Base-by-base conservation (phyloP, 2,113 vertebrate species). In the Malurus melanocephalus region DNA sequence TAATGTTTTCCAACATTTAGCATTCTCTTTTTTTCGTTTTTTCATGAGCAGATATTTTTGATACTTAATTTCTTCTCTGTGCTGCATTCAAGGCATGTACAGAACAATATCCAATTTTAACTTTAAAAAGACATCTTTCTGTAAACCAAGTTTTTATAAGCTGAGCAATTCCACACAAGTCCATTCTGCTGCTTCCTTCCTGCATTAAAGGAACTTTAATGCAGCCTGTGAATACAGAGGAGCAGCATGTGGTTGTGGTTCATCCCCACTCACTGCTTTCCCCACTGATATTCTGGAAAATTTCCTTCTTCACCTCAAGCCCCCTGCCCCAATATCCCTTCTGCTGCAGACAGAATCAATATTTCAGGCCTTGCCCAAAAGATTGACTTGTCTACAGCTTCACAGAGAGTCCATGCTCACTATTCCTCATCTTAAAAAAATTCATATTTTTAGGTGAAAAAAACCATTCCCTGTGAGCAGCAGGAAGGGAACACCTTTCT, bases 401-500 rank as follows among this genome's bases (percentile, higher is more conserved):
- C 0, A 6, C 0, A 83, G 42, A 73, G 16, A 22, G n/a, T 46
- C 51, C 22, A 23, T 9, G 4, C 21, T 85, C 40, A 30, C 49
- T 66, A 10, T 57, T 43, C 30, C 18, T 64, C 19, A 9, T 60
- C 75, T 69, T 42, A 5, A 82, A 86, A 92, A 51, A 43, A 2
- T 2, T 67, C 24, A 3, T 38, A 1, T 24, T 51, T 15, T 38
- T 32, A 9, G 21, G 46, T 6, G 27, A 52, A 66, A 87, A 74
- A 66, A 78, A 10, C 2, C 0, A 35, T 26, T 65, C 27, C n/a
- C 56, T 52, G 56, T 35, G 79, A 83, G 67, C 49, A 51, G 22
- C 30, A 10, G 16, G 71, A 64, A 42, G 16, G 68, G 23, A 81
- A 23, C 7, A 5, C 0, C 0, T 78, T 78, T 75, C 59, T 52